These are phyloP conservation scores for Esox niger DNA, from an alignment of 2,113 vertebrate species.

Conservation along the genomic window DNA sequence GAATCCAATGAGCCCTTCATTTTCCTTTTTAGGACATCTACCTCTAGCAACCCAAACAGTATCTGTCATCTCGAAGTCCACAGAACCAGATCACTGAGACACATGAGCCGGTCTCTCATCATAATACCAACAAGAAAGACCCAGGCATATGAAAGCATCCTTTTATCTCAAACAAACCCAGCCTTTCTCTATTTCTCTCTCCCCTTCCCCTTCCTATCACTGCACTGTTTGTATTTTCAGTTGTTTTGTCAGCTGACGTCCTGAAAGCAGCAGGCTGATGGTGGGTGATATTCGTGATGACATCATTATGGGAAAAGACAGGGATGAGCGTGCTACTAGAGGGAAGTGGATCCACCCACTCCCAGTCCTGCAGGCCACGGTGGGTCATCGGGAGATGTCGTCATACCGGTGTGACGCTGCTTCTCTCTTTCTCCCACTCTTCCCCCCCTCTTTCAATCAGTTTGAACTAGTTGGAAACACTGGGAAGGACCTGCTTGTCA, in stretches of 20 bases:
- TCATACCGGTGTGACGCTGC: slow-evolving; percentile 12
- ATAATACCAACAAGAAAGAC: slow-evolving; percentile 36
- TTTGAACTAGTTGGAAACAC: too few species aligned
- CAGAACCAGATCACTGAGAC: slow-evolving; percentile 28
- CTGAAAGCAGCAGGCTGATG: slow-evolving; percentile 25
- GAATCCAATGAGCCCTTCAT: slow-evolving; percentile 24
- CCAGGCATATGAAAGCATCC: slow-evolving; percentile 31
- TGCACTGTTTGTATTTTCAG: background rate
- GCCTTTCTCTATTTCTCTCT: slow-evolving; percentile 19
- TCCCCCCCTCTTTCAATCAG: background rate
- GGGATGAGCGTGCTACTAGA: slow-evolving; percentile 50
- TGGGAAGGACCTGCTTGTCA: slow-evolving; percentile 41
- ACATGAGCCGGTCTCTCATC: slow-evolving; percentile 25
- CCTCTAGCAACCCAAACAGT: slow-evolving; percentile 26
- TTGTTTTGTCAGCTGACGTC: slow-evolving; percentile 41
- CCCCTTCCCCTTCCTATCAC: background rate
- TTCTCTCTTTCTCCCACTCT: background rate
- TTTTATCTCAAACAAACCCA: slow-evolving; percentile 38
- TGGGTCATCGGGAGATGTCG: slow-evolving; percentile 40
- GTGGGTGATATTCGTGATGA: slow-evolving; percentile 51
- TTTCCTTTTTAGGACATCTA: slow-evolving; percentile 30
- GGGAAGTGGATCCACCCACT: slow-evolving; percentile 63
- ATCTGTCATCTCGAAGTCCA: slow-evolving; percentile 29
- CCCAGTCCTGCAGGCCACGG: slow-evolving; percentile 47
- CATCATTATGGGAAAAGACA: slow-evolving; percentile 57